These are phyloP conservation scores for Otocyon megalotis DNA, from an alignment of 2,113 vertebrate genomes.

Conservation along the genomic window DNA sequence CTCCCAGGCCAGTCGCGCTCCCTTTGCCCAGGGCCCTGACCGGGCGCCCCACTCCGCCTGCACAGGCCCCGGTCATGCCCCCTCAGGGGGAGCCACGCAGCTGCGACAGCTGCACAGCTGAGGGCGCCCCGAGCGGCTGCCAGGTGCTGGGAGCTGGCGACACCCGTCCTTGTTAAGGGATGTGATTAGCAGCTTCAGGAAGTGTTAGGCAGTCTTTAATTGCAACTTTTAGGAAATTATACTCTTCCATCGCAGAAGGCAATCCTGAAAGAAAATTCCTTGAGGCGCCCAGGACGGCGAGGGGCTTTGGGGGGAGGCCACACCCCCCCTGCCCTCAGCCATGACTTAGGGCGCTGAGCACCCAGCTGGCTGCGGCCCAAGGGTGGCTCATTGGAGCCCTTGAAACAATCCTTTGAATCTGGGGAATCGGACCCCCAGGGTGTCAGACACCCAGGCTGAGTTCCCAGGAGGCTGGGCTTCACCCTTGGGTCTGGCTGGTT, in stretches of 20 bases:
- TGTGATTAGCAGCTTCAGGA: slow-evolving; percentile 40
- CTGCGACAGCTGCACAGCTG: neutral
- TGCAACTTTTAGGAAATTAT: slow-evolving; percentile 45
- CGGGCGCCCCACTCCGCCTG: too few relatives aligned
- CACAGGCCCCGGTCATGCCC: too few relatives aligned
- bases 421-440: neutral
- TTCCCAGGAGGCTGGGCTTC: neutral
- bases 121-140: neutral
- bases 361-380: neutral
- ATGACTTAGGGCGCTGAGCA: neutral
- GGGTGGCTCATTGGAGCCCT: neutral
- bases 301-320: rapidly evolving
- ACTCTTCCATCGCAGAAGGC: slow-evolving; percentile 8
- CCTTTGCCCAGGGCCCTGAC: too few relatives aligned
- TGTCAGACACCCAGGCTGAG: neutral
- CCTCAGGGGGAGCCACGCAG: neutral
- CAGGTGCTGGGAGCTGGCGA: slow-evolving; percentile 30
- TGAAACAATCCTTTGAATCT: neutral
- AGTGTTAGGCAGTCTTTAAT: slow-evolving; percentile 52
- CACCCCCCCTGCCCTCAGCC: rapidly evolving
- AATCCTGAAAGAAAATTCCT: slow-evolving; percentile 3
- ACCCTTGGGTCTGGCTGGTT: neutral
- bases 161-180: neutral
- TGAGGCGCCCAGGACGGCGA: neutral
- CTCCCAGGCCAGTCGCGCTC: too few relatives aligned